These are phyloP conservation scores for Zaprionus nigranus DNA, from an alignment of 1,140 invertebrate species.

Conservation along the genomic window DNA sequence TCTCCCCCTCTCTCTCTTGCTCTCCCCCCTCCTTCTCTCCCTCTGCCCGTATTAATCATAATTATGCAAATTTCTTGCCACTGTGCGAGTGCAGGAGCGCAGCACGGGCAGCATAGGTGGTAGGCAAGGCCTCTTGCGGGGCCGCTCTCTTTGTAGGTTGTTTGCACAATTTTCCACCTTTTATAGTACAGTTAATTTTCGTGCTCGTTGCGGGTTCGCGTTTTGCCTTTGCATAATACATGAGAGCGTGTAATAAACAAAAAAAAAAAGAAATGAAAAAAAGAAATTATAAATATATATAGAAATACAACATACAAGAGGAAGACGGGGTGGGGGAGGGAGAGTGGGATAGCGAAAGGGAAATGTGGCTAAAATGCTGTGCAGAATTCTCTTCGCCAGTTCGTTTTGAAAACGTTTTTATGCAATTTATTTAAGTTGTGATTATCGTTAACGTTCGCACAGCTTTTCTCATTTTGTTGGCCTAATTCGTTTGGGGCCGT, in stretches of 20 bases:
- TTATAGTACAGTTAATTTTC: conserved; percentile 84
- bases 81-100: conserved; percentile 21
- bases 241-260: conserved; percentile 43
- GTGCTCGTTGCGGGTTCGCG: conserved; percentile 65
- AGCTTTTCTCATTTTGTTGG: conserved; percentile 38
- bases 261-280: not conserved
- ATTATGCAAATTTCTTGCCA: conserved; percentile 75
- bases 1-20: not conserved
- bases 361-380: conserved; percentile 50
- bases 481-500: conserved; percentile 9
- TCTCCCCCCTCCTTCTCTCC: not conserved
- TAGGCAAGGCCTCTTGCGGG: conserved; percentile 1
- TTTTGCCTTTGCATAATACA: conserved; percentile 54
- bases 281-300: conserved; percentile 20
- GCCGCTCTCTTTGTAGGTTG: conserved; percentile 62
- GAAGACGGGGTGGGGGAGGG: not conserved
- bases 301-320: conserved; percentile 6
- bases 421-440: conserved; percentile 74
- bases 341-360: conserved; percentile 3
- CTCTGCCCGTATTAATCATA: conserved; percentile 70
- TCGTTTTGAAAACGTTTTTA: conserved; percentile 71
- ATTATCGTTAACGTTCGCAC: conserved; percentile 53
- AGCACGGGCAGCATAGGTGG: not conserved
- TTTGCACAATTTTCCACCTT: conserved; percentile 83
- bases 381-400: conserved; percentile 62